phyloP scores from a whole-genome alignment of 2,888 invertebrate genomes.

The Beris chalybata region DNA sequence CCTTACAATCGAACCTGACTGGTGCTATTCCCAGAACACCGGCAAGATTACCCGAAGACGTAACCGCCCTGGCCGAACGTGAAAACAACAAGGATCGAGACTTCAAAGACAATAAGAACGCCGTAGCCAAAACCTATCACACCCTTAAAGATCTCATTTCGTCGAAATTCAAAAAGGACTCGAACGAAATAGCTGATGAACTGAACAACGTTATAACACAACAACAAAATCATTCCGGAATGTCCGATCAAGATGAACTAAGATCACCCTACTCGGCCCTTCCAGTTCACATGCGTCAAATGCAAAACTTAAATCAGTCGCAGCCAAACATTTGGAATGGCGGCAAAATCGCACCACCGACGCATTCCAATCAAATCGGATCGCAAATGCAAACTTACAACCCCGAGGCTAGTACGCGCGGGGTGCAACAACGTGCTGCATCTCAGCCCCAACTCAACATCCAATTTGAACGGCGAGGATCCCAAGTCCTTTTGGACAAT shows the following conservation, averaged over 20 bases:
- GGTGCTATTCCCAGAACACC: slow-evolving; percentile 55
- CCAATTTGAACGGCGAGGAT: slow-evolving; percentile 39
- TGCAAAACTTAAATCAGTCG: slow-evolving; percentile 41
- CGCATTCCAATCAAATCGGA: slow-evolving; percentile 46
- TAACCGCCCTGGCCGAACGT: slow-evolving; percentile 64
- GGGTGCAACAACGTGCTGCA: slow-evolving; percentile 56
- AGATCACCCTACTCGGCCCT: slow-evolving; percentile 58
- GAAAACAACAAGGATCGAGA: slow-evolving; percentile 63
- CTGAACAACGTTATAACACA: slow-evolving; percentile 46
- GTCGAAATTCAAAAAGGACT: slow-evolving; percentile 70
- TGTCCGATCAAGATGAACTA: slow-evolving; percentile 44
- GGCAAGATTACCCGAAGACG: slow-evolving; percentile 55
- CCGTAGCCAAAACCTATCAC: slow-evolving; percentile 78
- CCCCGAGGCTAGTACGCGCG: slow-evolving; percentile 37
- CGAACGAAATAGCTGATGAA: slow-evolving; percentile 59
- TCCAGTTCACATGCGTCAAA: slow-evolving; percentile 52
- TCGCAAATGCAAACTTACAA: slow-evolving; percentile 34
- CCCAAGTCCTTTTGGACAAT: slow-evolving; percentile 37
- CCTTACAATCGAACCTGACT: slow-evolving; percentile 41
- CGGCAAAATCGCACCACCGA: slow-evolving; percentile 29
- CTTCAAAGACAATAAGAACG: slow-evolving; percentile 57
- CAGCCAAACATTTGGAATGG: slow-evolving; percentile 42
- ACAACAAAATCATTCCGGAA: slow-evolving; percentile 36
- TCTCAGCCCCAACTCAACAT: slow-evolving; percentile 67
- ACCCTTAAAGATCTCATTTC: slow-evolving; percentile 83